Evolutionary conservation across 1,140 invertebrate genomes (phyloP), one percentile per base, ranked within the genome.

Genomic region (Mycetomoellerius zeteki): DNA sequence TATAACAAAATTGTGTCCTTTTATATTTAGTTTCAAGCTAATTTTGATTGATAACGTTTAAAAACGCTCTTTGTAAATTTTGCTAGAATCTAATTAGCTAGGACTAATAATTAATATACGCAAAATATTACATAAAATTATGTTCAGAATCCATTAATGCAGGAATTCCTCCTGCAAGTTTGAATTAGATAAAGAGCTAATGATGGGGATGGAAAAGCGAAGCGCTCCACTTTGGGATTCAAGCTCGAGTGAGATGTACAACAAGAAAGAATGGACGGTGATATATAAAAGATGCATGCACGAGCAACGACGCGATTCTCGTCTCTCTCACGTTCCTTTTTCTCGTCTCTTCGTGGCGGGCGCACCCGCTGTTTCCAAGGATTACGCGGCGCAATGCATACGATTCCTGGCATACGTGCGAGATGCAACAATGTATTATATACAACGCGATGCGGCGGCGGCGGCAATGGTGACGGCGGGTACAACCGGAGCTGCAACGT

Each of bases 331-430:
- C 47, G 50, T 67, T 86, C 75, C 37, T 65, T 80, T 86, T 80
- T 86, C 76, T 86, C 62, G 33, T 81, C 47, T 81, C 43, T 78
- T 19, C 47, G 43, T 33, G 27, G 76, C 60, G 64, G 52, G 52
- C 24, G 62, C 73, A 47, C 82, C 76, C 64, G 85, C 73, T 86
- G 85, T 86, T 86, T 86, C 76, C 62, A 50, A 80, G 85, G 76
- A 69, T 86, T 86, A 86, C 76, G 76, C 24, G 47, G 43, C 37
- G 62, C 62, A 24, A 60, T 67, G 85, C 85, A 67, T 80, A 86
- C 76, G 75, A 75, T 85, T 85, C 73, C 19, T 58, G 52, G 69
- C 80, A 75, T 84, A 75, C 80, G 14, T 72, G 56, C 37, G 58
- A 78, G 67, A 82, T 73, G 72, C 82, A 78, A 76, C 71, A 76